Evolutionary conservation across 2,797 vertebrate species (phyloP).

Genomic region (Gorsachius magnificus): DNA sequence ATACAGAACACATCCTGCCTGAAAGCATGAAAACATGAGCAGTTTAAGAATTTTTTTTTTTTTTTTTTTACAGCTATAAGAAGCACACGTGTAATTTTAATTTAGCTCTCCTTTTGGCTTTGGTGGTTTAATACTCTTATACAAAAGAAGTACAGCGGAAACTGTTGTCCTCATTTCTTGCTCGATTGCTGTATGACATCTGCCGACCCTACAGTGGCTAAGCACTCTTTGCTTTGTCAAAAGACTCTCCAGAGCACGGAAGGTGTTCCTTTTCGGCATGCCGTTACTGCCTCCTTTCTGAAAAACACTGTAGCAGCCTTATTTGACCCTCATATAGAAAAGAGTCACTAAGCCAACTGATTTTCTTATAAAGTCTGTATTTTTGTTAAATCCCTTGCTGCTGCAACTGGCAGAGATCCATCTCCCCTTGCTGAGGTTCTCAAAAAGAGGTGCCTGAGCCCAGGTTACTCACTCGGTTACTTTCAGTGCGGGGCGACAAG

Average conservation of each 20-base stretch:
- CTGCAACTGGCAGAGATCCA: background rate
- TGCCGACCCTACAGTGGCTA: background rate
- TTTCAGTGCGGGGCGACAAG: background rate
- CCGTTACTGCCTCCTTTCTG: background rate
- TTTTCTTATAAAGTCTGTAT: background rate
- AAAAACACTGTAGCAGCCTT: background rate
- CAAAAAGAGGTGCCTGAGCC: background rate
- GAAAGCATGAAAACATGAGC: background rate
- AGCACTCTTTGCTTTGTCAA: background rate
- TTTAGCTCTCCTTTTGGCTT: background rate
- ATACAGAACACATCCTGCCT: background rate
- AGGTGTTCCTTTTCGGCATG: background rate
- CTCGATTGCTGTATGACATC: background rate
- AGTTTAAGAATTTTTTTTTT: background rate
- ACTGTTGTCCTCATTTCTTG: background rate
- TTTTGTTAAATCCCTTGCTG: background rate
- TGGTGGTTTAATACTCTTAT: background rate
- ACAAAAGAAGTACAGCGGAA: background rate
- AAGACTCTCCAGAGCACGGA: background rate
- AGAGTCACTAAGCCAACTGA: background rate
- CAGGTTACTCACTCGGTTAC: background rate
- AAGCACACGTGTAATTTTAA: background rate
- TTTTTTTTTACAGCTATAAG: background rate
- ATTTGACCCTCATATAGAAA: background rate
- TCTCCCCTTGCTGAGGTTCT: background rate